Evolutionary conservation across 2,797 vertebrate species (phyloP).

Genomic region (Mus minutoides): DNA sequence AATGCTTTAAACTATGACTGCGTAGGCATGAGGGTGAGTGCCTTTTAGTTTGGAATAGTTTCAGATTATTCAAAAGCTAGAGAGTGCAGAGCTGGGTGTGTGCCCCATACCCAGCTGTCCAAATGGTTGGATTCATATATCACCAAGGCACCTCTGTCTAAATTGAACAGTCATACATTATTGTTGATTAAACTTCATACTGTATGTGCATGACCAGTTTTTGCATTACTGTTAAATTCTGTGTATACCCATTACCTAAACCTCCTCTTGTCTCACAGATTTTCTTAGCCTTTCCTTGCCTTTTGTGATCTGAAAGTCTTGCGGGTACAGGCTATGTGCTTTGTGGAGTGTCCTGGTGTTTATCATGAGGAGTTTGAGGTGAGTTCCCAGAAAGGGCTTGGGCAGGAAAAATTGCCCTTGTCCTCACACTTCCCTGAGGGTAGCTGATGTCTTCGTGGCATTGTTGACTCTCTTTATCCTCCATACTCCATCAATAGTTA

Average conservation of each 20-base stretch:
- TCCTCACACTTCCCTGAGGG: accelerated
- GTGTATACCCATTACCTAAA: no score
- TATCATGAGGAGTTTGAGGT: background rate
- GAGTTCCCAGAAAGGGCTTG: background rate
- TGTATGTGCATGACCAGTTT: background rate
- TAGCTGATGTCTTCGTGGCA: accelerated
- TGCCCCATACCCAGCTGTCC: background rate
- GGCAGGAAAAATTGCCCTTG: accelerated
- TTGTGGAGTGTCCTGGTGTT: background rate
- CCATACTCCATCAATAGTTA: no score
- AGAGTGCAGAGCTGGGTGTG: background rate
- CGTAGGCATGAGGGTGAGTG: background rate
- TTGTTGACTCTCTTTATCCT: accelerated
- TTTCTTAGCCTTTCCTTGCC: background rate
- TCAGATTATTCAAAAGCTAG: background rate
- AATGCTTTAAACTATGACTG: background rate
- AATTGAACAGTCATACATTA: background rate
- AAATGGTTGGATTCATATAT: background rate
- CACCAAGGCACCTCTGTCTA: background rate
- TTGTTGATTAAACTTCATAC: background rate
- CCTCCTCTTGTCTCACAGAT: background rate
- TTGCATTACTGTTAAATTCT: background rate
- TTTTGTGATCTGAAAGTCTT: background rate
- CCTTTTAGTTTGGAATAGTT: background rate
- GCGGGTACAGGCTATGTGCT: background rate